Base-by-base conservation (phyloP, 2,797 vertebrate species). In the Melopsittacus undulatus region DNA sequence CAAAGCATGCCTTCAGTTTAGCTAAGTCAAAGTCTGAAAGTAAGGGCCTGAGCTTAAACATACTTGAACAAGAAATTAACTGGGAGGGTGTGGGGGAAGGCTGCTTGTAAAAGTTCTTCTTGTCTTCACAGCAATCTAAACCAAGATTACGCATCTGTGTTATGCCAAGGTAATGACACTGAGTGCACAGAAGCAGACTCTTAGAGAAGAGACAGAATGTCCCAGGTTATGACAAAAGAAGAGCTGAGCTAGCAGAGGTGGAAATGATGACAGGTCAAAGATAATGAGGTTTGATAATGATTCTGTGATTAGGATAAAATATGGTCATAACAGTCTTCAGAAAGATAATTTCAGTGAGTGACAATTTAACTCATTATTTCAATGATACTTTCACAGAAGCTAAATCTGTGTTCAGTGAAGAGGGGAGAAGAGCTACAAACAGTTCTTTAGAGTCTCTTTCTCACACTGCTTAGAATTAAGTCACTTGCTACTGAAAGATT, bases 21-120 rank as follows among this genome's bases (percentile, higher is more conserved):
- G 19, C 20, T 62, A 81, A 82, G 5, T 13, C 21, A 75, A 68
- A 43, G n/a, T 61, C 4, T 6, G 45, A 46, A 27, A 73, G 19
- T 5, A 3, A 66, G 2, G 5, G 3, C 4, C 38, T 74, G 13
- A 81, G 7, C 9, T 18, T 48, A 69, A 73, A 69, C 9, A 3
- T 11, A 26, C 4, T 69, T 30, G 4, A 16, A 66, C 77, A 29
- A 72, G 27, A 56, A 61, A 62, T 1, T 3, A 85, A 34, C 5
- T 11, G 5, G 5, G 2, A 4, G 2, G 0, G 1, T 64, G 15
- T 24, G 12, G 5, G 8, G 5, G 5, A 40, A 40, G 3, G 8
- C 4, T 3, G 0, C 10, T n/a, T 7, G 5, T 49, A 9, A 67
- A 45, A 7, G 1, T 18, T 32, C 43, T 73, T 75, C 8, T 70